phyloP scores from a whole-genome alignment of 2,797 vertebrate genomes.

The Phrynocephalus vlangalii region DNA sequence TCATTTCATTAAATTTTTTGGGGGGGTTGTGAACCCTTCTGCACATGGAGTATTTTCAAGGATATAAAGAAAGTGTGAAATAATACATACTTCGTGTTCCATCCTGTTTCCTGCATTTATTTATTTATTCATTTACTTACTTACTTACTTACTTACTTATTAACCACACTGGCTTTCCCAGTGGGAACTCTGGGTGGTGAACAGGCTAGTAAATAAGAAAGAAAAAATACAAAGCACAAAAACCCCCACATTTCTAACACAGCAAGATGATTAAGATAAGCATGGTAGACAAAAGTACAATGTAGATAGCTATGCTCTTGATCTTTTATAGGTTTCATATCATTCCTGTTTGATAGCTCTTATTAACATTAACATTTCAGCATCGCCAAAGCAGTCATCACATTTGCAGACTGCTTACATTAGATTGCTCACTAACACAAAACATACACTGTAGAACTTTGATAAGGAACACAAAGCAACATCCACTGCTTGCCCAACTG shows the following conservation, averaged over 20 bases:
- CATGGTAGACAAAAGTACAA: neutral
- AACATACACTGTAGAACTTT: neutral
- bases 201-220: too few relatives aligned
- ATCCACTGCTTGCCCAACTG: neutral
- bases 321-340: neutral
- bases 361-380: slow-evolving; percentile 3
- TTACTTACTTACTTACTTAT: too few relatives aligned
- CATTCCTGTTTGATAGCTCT: neutral
- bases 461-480: slow-evolving; percentile 18
- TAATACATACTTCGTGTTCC: neutral
- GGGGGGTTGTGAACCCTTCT: neutral
- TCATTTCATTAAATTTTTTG: neutral
- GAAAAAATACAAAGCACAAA: too few relatives aligned
- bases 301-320: neutral
- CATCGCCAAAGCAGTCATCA: neutral
- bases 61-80: neutral
- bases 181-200: too few relatives aligned
- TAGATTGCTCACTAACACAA: neutral
- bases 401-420: neutral
- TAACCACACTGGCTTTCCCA: too few relatives aligned
- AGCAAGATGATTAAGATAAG: neutral
- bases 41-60: neutral
- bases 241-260: neutral
- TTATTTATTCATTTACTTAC: too few relatives aligned
- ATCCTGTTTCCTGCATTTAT: neutral